These are phyloP conservation scores for Popillia japonica DNA, from an alignment of 1,140 invertebrate species.

Conservation along the genomic window DNA sequence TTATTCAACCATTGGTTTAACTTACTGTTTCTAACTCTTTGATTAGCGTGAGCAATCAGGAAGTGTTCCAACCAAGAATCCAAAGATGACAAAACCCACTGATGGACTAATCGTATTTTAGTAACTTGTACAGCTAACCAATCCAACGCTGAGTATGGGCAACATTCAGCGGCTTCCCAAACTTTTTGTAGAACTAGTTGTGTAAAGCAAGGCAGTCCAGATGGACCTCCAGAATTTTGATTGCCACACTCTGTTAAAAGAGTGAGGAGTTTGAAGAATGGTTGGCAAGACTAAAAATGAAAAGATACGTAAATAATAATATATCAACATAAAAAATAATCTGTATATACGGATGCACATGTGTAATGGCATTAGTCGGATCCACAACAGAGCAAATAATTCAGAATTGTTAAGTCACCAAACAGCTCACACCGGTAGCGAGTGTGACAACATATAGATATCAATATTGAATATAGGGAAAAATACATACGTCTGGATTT, in stretches of 20 bases:
- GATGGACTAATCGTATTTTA: constrained; percentile 86
- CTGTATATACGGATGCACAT: no score
- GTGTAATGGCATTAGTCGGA: no score
- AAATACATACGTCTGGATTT: constrained; percentile 77
- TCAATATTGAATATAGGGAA: neutral
- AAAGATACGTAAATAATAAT: neutral
- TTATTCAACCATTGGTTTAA: neutral
- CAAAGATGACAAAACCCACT: constrained; percentile 86
- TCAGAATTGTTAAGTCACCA: no score
- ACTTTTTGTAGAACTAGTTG: constrained; percentile 85
- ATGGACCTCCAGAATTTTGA: constrained; percentile 70
- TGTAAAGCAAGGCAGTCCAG: constrained; percentile 87
- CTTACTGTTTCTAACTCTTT: constrained; percentile 81
- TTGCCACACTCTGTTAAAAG: constrained; percentile 73
- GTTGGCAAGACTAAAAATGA: constrained; percentile 72
- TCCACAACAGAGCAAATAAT: no score
- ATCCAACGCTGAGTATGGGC: constrained; percentile 88
- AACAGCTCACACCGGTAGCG: no score
- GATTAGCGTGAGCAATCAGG: constrained; percentile 84
- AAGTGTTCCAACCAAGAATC: constrained; percentile 92
- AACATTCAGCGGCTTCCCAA: constrained; percentile 90
- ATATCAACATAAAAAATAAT: neutral
- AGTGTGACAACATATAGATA: neutral
- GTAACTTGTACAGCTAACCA: constrained; percentile 87
- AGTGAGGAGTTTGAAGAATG: constrained; percentile 91